Evolutionary conservation across 2,888 invertebrate species (phyloP).

Genomic region (Coelogynopora nodosa): DNA sequence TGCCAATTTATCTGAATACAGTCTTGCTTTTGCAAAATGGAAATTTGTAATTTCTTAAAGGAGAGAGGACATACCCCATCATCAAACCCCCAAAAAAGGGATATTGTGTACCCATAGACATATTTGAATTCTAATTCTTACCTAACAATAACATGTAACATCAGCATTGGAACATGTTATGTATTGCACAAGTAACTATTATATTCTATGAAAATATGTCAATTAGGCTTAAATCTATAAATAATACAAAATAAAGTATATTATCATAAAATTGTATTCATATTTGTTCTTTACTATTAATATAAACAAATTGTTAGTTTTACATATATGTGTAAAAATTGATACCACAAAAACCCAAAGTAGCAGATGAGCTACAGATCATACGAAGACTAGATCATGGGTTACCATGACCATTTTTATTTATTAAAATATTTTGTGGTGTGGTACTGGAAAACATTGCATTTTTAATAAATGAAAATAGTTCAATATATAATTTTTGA

Average conservation of each 20-base stretch:
- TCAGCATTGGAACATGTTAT: slow-evolving; percentile 14
- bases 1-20: slow-evolving; percentile 10
- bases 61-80: slow-evolving; percentile 27
- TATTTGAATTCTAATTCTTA: slow-evolving; percentile 12
- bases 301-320: slow-evolving; percentile 14
- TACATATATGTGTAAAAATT: slow-evolving; percentile 17
- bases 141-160: slow-evolving; percentile 12
- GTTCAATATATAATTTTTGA: too few relatives aligned
- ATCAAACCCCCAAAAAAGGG: neutral
- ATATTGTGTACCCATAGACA: slow-evolving; percentile 16
- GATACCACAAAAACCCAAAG: slow-evolving; percentile 18
- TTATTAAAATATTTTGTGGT: neutral
- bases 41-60: slow-evolving; percentile 19
- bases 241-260: slow-evolving; percentile 31
- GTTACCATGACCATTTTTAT: neutral
- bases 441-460: too few relatives aligned
- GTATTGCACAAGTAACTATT: slow-evolving; percentile 18
- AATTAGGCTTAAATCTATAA: neutral
- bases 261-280: slow-evolving; percentile 22
- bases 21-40: slow-evolving; percentile 9
- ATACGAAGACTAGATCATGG: neutral
- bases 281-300: slow-evolving; percentile 15
- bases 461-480: too few relatives aligned
- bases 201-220: slow-evolving; percentile 10
- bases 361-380: slow-evolving; percentile 18